Conservation (phyloP, 2,113 vertebrate genomes). For the Halichoeres trimaculatus region DNA sequence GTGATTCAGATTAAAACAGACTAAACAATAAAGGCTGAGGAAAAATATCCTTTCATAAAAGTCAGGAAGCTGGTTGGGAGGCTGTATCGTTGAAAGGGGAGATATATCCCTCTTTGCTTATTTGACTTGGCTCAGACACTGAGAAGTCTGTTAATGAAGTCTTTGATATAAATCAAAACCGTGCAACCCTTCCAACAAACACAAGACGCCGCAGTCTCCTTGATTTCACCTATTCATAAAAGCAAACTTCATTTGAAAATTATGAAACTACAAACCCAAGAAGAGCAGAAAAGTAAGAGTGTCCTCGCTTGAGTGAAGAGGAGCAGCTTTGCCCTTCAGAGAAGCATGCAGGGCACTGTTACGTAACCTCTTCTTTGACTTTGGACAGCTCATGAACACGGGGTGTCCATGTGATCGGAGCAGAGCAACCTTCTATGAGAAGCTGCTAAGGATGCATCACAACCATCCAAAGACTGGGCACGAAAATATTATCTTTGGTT, state of each 20-base stretch:
- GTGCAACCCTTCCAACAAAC: conserved; percentile 40
- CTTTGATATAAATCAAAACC: conserved; percentile 64
- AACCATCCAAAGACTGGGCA: background rate
- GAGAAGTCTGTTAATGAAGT: conserved; percentile 51
- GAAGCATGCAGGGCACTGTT: conserved; percentile 8
- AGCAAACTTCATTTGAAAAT: background rate
- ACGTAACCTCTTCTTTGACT: conserved; percentile 42
- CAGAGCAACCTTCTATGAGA: background rate
- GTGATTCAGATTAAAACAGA: conserved; percentile 27
- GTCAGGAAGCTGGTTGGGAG: conserved; percentile 53
- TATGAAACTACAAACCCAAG: background rate
- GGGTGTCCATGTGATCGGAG: conserved; percentile 32
- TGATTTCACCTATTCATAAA: conserved; percentile 14
- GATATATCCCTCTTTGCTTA: conserved; percentile 67
- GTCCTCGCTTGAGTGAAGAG: conserved; percentile 7
- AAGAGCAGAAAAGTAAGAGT: background rate
- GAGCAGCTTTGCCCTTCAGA: conserved; percentile 13
- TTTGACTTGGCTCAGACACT: conserved; percentile 76
- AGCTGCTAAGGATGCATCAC: background rate
- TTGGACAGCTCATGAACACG: conserved; percentile 39
- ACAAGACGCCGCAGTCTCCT: conserved; percentile 2
- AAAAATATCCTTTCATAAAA: conserved; percentile 26
- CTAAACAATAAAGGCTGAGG: conserved; percentile 27
- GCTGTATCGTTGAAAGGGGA: conserved; percentile 58
- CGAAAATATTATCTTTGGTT: background rate